Evolutionary conservation across 2,888 invertebrate species (phyloP).

Genomic region (Oligia strigilis): DNA sequence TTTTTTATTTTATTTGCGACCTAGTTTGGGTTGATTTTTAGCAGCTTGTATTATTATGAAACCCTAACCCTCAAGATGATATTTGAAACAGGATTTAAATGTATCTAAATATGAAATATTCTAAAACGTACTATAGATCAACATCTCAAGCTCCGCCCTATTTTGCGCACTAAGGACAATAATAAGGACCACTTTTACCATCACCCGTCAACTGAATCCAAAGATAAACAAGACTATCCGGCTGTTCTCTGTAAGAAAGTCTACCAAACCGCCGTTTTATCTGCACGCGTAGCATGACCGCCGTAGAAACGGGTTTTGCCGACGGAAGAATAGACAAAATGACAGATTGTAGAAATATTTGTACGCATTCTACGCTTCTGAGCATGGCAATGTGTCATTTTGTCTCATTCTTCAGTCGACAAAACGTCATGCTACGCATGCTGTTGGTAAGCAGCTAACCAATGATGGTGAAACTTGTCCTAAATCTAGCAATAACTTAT

Average conservation of each 20-base stretch:
- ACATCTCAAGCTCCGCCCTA: slow-evolving; percentile 17
- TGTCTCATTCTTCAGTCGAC: too few relatives aligned
- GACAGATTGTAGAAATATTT: too few relatives aligned
- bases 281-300: too few relatives aligned
- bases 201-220: slow-evolving; percentile 4
- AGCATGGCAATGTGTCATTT: too few relatives aligned
- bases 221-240: not conserved
- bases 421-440: too few relatives aligned
- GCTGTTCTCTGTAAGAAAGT: not conserved
- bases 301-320: too few relatives aligned
- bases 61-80: not conserved
- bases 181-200: not conserved
- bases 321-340: too few relatives aligned
- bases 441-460: not conserved
- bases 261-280: not conserved
- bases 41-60: not conserved
- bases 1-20: not conserved
- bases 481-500: slow-evolving; percentile 26
- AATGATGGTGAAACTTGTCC: slow-evolving; percentile 5
- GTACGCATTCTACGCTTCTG: too few relatives aligned
- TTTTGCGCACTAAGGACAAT: slow-evolving; percentile 10
- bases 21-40: not conserved
- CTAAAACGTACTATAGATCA: not conserved
- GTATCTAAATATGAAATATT: slow-evolving; percentile 24
- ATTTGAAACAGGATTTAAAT: slow-evolving; percentile 25